A percentile compares a stretch with the other conserved stretches of the same genome.
Conservation (phyloP, 2,113 vertebrate species). For the Lagopus leucura region DNA sequence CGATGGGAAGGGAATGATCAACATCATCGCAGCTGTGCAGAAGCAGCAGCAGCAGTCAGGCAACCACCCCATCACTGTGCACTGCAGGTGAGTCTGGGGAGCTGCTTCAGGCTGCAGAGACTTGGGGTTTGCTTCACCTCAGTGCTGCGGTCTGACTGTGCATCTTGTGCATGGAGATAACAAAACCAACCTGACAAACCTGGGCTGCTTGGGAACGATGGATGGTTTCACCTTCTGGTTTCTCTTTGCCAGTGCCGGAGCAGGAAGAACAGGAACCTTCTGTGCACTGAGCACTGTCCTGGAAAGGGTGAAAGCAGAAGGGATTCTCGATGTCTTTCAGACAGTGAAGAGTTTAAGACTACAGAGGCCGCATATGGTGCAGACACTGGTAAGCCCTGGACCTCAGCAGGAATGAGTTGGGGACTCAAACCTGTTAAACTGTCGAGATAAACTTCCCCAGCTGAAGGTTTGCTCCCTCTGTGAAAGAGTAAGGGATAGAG, state of each 20-base stretch:
- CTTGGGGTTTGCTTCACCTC: not conserved
- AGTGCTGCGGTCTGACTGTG: not conserved
- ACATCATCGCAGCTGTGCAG: conserved; percentile 95
- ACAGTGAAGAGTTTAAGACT: conserved; percentile 97
- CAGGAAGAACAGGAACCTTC: conserved; percentile 96
- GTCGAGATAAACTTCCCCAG: not conserved
- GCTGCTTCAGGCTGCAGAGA: not conserved
- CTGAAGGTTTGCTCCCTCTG: fast-evolving
- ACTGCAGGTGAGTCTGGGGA: conserved; percentile 89
- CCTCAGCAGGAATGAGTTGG: not conserved
- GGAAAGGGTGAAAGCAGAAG: conserved; percentile 97
- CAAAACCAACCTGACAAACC: not conserved
- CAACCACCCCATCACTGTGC: conserved; percentile 98
- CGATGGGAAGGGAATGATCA: conserved; percentile 98
- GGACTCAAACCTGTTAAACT: not conserved
- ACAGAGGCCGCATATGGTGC: conserved; percentile 99
- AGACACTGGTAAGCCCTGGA: conserved; percentile 91
- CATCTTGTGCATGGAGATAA: not conserved
- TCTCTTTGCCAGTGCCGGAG: conserved; percentile 86
- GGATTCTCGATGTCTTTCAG: conserved; percentile 98
- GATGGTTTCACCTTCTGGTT: not conserved
- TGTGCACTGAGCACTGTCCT: conserved; percentile 97
- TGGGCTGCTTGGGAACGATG: not conserved
- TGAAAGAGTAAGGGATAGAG: not conserved
- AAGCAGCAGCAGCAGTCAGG: conserved; percentile 99